Evolutionary conservation across 2,113 vertebrate genomes (phyloP), one percentile per base, ranked within the genome.

Genomic region (Pterophyllum scalare): DNA sequence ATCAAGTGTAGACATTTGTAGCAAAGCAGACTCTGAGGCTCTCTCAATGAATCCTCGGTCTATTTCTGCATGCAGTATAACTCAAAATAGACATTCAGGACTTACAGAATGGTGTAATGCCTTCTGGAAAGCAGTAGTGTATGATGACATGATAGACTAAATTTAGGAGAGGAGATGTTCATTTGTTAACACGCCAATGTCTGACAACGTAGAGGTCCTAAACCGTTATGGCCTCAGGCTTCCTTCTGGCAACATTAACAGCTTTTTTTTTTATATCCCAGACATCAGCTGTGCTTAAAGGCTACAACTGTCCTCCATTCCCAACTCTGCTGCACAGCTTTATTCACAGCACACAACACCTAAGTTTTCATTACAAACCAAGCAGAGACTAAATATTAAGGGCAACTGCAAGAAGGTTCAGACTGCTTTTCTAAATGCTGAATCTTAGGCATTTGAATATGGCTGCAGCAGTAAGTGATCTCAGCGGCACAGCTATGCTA

Each of bases 401-500:
- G 28, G 38, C 54, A 72, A 38, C 7, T 81, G 46, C 46, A 70
- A 75, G 4, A 79, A 11, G 10, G 14, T 52, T 77, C 22, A 59
- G 3, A 7, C 8, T 19, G 46, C 17, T 60, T 85, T 84, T 70
- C 62, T 83, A 60, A 56, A 72, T 28, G 59, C 6, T 80, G 74
- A 81, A 90, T 49, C 33, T n/a, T 77, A 80, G 89, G 70, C 58
- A 83, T 91, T 90, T 88, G 78, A 90, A 87, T 82, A 75, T 72
- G 78, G 64, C 85, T 91, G 67, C 75, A 91, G 87, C 79, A 90
- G 88, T 85, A 86, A 93, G 88, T 93, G 94, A 95, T 93, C 92
- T 95, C 92, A 93, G 93, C 43, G 57, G 76, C 85, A 90, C 80
- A 87, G 89, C 94, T 92, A 91, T 92, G 89, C 89, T 91, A 26